Percentiles rank a stretch among this genome's conserved stretches.
These are phyloP conservation scores for Drosophila equinoxialis DNA, from an alignment of 1,140 invertebrate species.

Conservation along the genomic window DNA sequence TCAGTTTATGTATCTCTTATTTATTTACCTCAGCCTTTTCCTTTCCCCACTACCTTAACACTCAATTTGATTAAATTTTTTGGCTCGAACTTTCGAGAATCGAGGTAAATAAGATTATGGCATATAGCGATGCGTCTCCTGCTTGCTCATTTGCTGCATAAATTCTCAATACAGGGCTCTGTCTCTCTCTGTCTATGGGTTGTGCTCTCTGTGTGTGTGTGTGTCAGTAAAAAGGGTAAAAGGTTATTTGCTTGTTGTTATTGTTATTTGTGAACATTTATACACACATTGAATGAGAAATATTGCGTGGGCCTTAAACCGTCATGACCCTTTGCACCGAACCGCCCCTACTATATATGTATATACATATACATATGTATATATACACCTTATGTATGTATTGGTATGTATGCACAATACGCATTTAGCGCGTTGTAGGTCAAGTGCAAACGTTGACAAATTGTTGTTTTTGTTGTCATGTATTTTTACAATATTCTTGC, in stretches of 20 bases:
- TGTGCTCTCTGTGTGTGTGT: neutral
- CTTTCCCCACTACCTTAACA: constrained; percentile 6
- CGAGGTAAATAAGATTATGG: constrained; percentile 13
- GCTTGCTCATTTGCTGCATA: neutral
- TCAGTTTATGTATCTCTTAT: too few species aligned
- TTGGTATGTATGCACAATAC: neutral
- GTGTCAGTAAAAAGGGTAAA: neutral
- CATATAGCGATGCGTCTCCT: constrained; percentile 3
- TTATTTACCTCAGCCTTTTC: too few species aligned
- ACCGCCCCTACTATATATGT: too few species aligned
- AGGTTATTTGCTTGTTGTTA: constrained; percentile 1
- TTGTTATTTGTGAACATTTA: constrained; percentile 2
- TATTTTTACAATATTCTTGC: constrained; percentile 59
- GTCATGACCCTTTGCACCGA: neutral
- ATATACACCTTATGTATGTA: neutral
- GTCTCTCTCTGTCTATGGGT: neutral
- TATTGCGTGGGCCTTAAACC: neutral
- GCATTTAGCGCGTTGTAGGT: constrained; percentile 49
- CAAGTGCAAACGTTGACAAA: constrained; percentile 73
- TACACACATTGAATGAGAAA: neutral
- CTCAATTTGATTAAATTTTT: constrained; percentile 57
- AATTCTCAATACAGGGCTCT: neutral
- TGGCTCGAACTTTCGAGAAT: constrained; percentile 13
- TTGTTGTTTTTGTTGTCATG: constrained; percentile 58
- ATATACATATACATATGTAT: neutral